These are phyloP conservation scores for Syngnathus acus DNA, from an alignment of 2,797 vertebrate species.

Conservation along the genomic window DNA sequence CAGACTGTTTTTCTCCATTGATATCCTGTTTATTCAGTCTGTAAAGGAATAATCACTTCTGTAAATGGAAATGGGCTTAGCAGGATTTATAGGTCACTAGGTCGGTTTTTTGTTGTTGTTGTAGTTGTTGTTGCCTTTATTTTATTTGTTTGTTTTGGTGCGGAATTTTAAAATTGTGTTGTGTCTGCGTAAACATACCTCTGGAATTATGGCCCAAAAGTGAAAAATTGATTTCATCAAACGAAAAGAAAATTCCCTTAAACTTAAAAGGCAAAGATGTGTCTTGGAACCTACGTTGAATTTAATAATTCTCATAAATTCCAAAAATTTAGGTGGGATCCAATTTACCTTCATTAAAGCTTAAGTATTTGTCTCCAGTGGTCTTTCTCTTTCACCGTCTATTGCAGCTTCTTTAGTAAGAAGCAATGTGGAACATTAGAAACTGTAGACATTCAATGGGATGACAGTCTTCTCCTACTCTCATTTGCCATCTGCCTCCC, in stretches of 20 bases:
- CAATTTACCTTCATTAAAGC: neutral
- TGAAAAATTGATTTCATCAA: too few species aligned
- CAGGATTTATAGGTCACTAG: slow-evolving; percentile 47
- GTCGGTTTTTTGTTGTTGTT: slow-evolving; percentile 12
- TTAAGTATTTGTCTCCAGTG: neutral
- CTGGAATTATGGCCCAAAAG: too few species aligned
- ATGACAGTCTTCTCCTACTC: slow-evolving; percentile 21
- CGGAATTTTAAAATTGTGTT: neutral
- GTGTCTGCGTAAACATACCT: neutral
- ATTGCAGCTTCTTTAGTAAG: neutral
- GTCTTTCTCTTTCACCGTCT: neutral
- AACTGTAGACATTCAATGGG: slow-evolving; percentile 14
- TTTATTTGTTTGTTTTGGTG: neutral
- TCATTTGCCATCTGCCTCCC: slow-evolving; percentile 45
- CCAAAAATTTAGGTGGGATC: neutral
- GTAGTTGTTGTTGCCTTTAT: neutral
- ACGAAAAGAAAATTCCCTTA: neutral
- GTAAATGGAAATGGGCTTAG: slow-evolving; percentile 45
- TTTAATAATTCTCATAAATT: neutral
- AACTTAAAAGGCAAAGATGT: neutral
- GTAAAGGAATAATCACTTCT: slow-evolving; percentile 55
- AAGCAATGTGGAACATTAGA: slow-evolving; percentile 6
- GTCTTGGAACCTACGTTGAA: neutral
- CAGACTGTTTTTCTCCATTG: slow-evolving; percentile 47
- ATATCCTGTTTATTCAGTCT: slow-evolving; percentile 69